Conservation (phyloP, 1,140 invertebrate genomes). For the Thaumetopoea pityocampa region DNA sequence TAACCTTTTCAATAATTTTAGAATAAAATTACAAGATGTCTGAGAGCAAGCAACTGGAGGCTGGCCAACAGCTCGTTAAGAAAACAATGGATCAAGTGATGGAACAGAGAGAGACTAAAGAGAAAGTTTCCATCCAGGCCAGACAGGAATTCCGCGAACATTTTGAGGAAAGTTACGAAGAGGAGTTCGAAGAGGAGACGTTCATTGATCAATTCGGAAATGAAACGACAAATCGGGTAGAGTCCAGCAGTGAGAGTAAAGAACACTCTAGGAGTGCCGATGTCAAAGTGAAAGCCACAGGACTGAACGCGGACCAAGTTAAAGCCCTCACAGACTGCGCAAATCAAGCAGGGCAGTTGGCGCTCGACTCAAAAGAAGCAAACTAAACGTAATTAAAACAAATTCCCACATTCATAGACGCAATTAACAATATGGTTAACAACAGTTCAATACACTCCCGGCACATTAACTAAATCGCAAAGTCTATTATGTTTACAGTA, state of each 20-base stretch:
- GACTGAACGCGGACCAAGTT: constrained; percentile 65
- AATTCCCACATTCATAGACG: constrained; percentile 3
- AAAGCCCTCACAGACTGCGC: constrained; percentile 72
- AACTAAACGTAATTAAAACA: constrained; percentile 57
- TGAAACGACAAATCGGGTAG: constrained; percentile 60
- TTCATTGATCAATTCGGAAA: constrained; percentile 69
- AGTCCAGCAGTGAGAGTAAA: constrained; percentile 68
- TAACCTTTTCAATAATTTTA: constrained; percentile 19
- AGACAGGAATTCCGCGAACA: constrained; percentile 70
- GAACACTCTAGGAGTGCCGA: constrained; percentile 71
- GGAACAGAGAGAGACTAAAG: constrained; percentile 57
- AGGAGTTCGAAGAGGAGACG: constrained; percentile 71
- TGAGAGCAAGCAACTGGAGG: constrained; percentile 61
- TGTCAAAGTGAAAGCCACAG: constrained; percentile 68
- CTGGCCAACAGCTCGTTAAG: constrained; percentile 64
- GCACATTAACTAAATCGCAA: constrained; percentile 5
- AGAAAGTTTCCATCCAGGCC: constrained; percentile 64
- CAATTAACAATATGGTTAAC: constrained; percentile 11
- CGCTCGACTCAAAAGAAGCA: constrained; percentile 63
- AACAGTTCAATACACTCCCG: constrained; percentile 5
- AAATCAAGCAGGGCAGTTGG: constrained; percentile 65
- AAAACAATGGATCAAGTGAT: constrained; percentile 69
- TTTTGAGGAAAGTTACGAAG: constrained; percentile 68
- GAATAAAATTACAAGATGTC: constrained; percentile 44
- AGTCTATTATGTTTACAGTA: constrained; percentile 16